Conservation (phyloP, 2,888 invertebrate species). For the Ceratothoa steindachneri region DNA sequence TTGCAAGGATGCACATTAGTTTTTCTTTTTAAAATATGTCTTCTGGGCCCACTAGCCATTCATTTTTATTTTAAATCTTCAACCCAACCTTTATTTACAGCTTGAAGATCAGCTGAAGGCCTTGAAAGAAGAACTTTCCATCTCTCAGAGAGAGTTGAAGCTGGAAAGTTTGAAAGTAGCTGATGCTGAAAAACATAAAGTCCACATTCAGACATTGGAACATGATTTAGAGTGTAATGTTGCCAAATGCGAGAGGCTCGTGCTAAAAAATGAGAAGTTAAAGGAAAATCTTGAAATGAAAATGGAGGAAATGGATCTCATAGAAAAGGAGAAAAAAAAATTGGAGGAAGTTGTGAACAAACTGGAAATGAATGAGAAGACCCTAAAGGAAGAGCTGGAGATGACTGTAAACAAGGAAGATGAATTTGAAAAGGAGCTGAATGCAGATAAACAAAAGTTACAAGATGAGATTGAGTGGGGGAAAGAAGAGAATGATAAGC, state of each 20-base stretch:
- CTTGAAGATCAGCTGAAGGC: no score
- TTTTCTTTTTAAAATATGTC: no score
- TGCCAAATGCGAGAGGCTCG: neutral
- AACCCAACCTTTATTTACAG: no score
- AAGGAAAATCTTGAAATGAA: neutral
- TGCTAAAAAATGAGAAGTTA: neutral
- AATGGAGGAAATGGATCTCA: no score
- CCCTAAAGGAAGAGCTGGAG: neutral
- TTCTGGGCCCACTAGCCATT: no score
- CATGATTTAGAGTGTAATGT: neutral
- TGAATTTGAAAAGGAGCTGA: neutral
- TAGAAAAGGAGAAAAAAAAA: neutral
- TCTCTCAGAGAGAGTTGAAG: neutral
- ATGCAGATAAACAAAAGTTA: neutral
- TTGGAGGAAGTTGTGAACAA: neutral
- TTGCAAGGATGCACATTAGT: no score
- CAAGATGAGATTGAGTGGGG: neutral
- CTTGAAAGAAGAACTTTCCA: neutral
- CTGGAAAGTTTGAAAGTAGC: neutral
- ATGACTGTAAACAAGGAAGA: neutral
- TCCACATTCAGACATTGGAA: neutral
- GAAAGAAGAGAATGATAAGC: neutral
- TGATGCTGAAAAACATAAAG: neutral
- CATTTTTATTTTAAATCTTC: no score
- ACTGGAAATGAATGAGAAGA: no score